Base-by-base conservation (phyloP, 2,888 invertebrate species). In the Apamea crenata region DNA sequence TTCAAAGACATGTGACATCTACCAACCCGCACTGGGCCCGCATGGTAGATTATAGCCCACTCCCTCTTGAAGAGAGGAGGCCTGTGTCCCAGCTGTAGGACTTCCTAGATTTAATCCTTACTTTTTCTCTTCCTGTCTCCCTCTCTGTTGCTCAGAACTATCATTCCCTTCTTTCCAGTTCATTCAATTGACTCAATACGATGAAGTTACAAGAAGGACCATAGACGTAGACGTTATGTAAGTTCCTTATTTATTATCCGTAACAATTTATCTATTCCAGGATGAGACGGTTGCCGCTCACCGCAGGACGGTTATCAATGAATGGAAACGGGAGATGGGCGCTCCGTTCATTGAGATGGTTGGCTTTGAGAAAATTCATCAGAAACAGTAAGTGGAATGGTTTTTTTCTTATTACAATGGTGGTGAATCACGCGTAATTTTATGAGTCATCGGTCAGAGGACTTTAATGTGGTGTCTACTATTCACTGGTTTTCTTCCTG, bases 341-440 rank as follows among this genome's bases (percentile, higher is more conserved):
- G 98, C 98, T 0, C 98, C 98, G 0, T 98, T 98, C 86, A 97
- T 99, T 74, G 98, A 99, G 95, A 98, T 99, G 97, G 99, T 99
- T 76, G 99, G 99, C 25, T 98, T 99, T 95, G 98, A 99, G 84
- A 98, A 99, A 95, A 98, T 99, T 74, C 97, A 97, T 82, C 96
- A 97, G 89, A 97, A 97, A 90, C 97, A 97, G 96, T 97, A 67
- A 93, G 96, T 85, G 18, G 25, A 29, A 29, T 32, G 4, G 36
- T 16, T 47, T 21, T 7, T 21, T 36, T 47, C 67, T 56, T 74
- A 14, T 29, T 36, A 14, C 25, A n/a, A 36, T 50, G 12, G 0
- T 14, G 3, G 47, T 78, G 59, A 81, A 29, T 71, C 59, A 78
- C 71, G 29, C 3, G 5, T 21, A 29, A 59, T 70, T 81, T 8